Base-by-base conservation (phyloP, 2,797 vertebrate genomes). In the Gadopsis marmoratus region DNA sequence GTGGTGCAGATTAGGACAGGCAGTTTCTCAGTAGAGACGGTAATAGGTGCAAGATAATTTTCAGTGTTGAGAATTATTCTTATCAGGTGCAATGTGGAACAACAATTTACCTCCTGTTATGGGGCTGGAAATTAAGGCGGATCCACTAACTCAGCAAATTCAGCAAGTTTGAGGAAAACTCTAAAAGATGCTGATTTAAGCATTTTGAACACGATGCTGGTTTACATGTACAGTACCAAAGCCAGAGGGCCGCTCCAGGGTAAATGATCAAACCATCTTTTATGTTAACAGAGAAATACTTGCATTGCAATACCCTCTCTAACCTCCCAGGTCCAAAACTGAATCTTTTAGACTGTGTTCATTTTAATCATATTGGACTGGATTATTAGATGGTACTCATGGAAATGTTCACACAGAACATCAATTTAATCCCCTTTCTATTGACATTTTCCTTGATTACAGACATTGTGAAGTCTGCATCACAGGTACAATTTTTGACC, bases 201-300 rank as follows among this genome's bases (percentile, higher is more conserved):
- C 85, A 60, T 81, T 92, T 86, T 76, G 11, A 85, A 74, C 62
- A 77, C 13, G 60, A 74, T 66, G 79, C 82, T 73, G 74, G 88
- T 90, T 87, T 86, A 83, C 78, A 81, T 90, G 82, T 87, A 69
- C 54, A 31, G 70, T 51, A 66, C 50, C 33, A 68, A 65, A 89
- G 86, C 88, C 83, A 79, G 75, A 74, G 77, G 92, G 88, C 72
- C 23, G 85, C 87, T 90, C 50, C 47, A 19, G 79, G 91, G 77
- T 54, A 74, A 88, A 84, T 82, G 65, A 92, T 89, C 86, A 92
- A 88, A 90, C 67, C 76, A 71, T 71, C 70, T 88, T 87, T 90
- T 68, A 90, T 84, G 71, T 82, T 78, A 77, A 76, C 71, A 86
- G 48, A 72, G 67, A 77, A 78, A 83, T 43, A 79, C 66, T 74